Conservation (phyloP, 1,140 invertebrate species). For the Chironomus tepperi region DNA sequence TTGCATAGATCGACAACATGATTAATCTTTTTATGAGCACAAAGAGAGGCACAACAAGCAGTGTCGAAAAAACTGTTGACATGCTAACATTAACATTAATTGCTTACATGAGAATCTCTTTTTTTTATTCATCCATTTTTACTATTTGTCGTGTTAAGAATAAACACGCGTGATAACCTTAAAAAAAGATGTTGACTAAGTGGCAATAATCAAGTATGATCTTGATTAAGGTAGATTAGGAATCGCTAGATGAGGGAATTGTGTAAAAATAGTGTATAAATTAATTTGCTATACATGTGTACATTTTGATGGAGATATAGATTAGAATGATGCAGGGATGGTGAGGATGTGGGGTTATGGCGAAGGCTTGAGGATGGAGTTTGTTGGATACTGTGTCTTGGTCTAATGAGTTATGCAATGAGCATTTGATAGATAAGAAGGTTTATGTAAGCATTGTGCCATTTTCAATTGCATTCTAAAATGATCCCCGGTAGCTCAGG, state of each 20-base stretch:
- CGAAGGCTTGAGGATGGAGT: too few species aligned
- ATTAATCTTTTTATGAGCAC: conserved; percentile 10
- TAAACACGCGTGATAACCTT: conserved; percentile 14
- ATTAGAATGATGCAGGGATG: too few species aligned
- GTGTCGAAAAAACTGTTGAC: background rate
- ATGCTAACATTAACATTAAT: conserved; percentile 18
- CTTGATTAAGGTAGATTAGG: background rate
- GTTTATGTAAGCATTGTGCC: too few species aligned
- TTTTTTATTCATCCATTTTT: background rate
- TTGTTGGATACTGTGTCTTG: too few species aligned
- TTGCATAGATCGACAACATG: background rate
- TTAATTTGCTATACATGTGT: too few species aligned
- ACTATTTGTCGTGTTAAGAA: background rate
- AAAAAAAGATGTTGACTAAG: background rate
- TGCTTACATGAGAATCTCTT: conserved; percentile 10
- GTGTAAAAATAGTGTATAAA: too few species aligned
- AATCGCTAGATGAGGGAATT: background rate
- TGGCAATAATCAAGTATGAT: background rate
- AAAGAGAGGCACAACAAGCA: background rate
- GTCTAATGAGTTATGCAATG: too few species aligned
- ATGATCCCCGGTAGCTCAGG: too few species aligned
- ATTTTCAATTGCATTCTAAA: too few species aligned
- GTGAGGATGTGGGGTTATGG: too few species aligned
- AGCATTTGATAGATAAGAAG: too few species aligned
- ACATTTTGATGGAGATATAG: too few species aligned